A percentile compares a stretch with the other conserved stretches of the same genome.
Evolutionary conservation across 2,113 vertebrate genomes (phyloP).

Genomic region (Sturnira hondurensis): DNA sequence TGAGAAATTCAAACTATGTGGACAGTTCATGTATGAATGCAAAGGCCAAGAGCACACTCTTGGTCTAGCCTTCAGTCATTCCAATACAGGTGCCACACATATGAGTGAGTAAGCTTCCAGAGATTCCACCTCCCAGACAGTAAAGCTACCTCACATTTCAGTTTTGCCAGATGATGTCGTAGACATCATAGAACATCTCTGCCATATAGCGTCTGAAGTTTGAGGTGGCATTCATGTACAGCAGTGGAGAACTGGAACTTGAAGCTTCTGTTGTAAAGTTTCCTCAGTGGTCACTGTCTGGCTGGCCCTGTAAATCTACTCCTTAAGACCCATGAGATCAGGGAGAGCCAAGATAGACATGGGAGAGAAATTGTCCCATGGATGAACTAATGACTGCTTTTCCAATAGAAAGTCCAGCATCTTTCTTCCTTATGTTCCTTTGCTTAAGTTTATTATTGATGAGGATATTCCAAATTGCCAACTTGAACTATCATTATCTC

Average conservation of each 20-base stretch:
- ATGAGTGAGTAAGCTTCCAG: neutral
- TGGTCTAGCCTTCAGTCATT: neutral
- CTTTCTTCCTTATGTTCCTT: neutral
- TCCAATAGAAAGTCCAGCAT: neutral
- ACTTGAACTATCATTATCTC: neutral
- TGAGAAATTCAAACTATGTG: neutral
- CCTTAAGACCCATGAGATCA: neutral
- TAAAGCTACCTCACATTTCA: neutral
- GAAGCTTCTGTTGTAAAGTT: neutral
- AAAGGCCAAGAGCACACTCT: neutral
- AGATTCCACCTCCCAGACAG: neutral
- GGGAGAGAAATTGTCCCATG: neutral
- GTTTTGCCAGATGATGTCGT: neutral
- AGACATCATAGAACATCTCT: neutral
- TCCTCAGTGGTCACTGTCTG: neutral
- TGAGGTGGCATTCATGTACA: fast-evolving
- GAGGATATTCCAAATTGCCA: neutral
- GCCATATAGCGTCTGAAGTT: neutral
- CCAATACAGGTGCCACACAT: neutral
- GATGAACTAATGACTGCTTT: neutral
- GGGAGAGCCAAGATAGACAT: neutral
- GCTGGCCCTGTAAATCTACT: neutral
- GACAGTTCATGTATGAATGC: neutral
- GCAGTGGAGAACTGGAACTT: neutral
- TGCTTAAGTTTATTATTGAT: neutral